Evolutionary conservation across 1,140 invertebrate species (phyloP).

Genomic region (Chymomyza costata): DNA sequence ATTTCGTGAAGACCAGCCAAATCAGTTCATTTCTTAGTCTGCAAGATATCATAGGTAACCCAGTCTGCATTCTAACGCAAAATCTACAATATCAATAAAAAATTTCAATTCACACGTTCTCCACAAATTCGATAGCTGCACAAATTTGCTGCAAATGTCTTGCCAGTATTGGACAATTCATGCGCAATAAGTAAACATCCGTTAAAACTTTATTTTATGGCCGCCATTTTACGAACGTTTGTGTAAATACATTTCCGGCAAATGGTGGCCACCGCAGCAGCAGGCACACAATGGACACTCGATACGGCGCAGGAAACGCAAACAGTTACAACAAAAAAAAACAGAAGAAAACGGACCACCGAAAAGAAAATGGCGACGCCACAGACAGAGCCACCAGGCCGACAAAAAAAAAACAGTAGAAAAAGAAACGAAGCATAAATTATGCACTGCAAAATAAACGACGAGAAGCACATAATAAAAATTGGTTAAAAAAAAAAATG

Average conservation of each 20-base stretch:
- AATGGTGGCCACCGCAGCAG: neutral
- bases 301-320: slow-evolving; percentile 43
- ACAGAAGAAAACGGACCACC: no score
- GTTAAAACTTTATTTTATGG: slow-evolving; percentile 72
- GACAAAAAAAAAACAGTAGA: neutral
- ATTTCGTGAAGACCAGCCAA: no score
- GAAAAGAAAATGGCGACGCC: slow-evolving; percentile 58
- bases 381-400: slow-evolving; percentile 23
- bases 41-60: no score
- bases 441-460: slow-evolving; percentile 70
- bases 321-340: no score
- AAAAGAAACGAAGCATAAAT: slow-evolving; percentile 47
- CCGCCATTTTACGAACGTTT: slow-evolving; percentile 70
- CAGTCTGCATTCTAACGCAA: no score
- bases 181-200: slow-evolving; percentile 70
- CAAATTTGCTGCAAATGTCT: slow-evolving; percentile 23
- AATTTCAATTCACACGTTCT: neutral
- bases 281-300: slow-evolving; percentile 20
- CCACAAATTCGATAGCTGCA: neutral
- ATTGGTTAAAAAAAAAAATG: slow-evolving; percentile 35
- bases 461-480: slow-evolving; percentile 60
- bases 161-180: slow-evolving; percentile 72
- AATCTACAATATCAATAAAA: no score
- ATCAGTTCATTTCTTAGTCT: no score
- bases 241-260: slow-evolving; percentile 69